Base-by-base conservation (phyloP, 1,140 invertebrate species). In the Copidosoma floridanum region DNA sequence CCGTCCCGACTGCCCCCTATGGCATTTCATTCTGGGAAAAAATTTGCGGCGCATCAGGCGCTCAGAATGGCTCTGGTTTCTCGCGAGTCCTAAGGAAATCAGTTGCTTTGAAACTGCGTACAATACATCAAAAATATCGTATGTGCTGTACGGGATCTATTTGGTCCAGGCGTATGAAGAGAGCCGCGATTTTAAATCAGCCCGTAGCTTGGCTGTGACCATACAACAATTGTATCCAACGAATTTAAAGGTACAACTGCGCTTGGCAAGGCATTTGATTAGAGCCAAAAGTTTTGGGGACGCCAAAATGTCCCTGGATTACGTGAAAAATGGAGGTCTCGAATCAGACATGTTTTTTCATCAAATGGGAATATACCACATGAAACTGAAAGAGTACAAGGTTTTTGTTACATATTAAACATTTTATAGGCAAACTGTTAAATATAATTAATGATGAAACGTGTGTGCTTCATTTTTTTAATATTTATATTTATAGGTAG, bases 11-110 rank as follows among this genome's bases (percentile, higher is more conserved):
- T 44, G 41, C 20, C 24, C 20, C 4, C 5, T 56, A 10, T 56
- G 54, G 54, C 41, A 56, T 43, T 56, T 56, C 23, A 32, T 56
- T 20, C 12, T 56, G 0, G 54, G 21, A 3, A 56, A 56, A 46
- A 44, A 27, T 32, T 23, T 41, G 46, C 29, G 54, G 10, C 24
- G 54, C 8, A 12, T 29, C 0, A 21, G 41, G 2, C 38, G 29
- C 27, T 23, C 26, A 27, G 29, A 14, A 18, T 29, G 4, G 2
- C n/a, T 29, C 1, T 18, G 11, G 18, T 12, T 3, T 18, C 14
- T 46, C 6, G 16, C 26, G 3, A n/a, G n/a, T n/a, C n/a, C n/a
- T 4, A 20, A 44, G 16, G 54, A 56, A 44, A 2, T 44, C 5
- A 18, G 35, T 2, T 27, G 5, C 5, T 43, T 56, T 16, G 21